Evolutionary conservation across 1,140 invertebrate species (phyloP).

Genomic region (Leptinotarsa lineolata): DNA sequence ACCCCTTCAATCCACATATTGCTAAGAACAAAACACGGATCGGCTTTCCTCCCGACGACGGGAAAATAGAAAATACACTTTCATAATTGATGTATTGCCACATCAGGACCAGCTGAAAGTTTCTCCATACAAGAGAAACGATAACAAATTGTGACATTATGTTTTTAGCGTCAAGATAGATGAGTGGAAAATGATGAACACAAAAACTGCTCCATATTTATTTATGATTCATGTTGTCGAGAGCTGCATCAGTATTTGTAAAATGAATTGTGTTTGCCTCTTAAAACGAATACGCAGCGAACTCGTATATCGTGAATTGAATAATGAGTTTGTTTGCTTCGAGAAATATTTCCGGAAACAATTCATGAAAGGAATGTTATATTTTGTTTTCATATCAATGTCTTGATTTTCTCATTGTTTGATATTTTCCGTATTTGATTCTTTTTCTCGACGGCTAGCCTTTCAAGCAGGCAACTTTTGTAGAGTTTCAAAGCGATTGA

Average conservation of each 20-base stretch:
- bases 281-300: too few relatives aligned
- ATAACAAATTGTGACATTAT: conserved; percentile 1
- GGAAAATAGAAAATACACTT: background rate
- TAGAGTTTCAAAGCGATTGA: too few relatives aligned
- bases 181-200: background rate
- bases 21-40: background rate
- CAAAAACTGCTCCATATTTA: conserved; percentile 17
- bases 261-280: background rate
- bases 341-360: too few relatives aligned
- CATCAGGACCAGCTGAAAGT: conserved; percentile 13
- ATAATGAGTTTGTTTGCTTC: too few relatives aligned
- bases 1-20: too few relatives aligned
- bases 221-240: conserved; percentile 14
- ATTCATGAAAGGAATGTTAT: too few relatives aligned
- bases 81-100: conserved; percentile 7
- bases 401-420: too few relatives aligned
- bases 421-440: too few relatives aligned
- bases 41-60: background rate
- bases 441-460: too few relatives aligned
- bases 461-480: too few relatives aligned
- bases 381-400: too few relatives aligned
- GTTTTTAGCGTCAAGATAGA: conserved; percentile 11
- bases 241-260: conserved; percentile 10
- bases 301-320: too few relatives aligned
- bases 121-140: background rate